A percentile compares a stretch with the other conserved stretches of the same genome.
These are phyloP conservation scores for Macrotus californicus DNA, from an alignment of 2,113 vertebrate species.

Conservation along the genomic window DNA sequence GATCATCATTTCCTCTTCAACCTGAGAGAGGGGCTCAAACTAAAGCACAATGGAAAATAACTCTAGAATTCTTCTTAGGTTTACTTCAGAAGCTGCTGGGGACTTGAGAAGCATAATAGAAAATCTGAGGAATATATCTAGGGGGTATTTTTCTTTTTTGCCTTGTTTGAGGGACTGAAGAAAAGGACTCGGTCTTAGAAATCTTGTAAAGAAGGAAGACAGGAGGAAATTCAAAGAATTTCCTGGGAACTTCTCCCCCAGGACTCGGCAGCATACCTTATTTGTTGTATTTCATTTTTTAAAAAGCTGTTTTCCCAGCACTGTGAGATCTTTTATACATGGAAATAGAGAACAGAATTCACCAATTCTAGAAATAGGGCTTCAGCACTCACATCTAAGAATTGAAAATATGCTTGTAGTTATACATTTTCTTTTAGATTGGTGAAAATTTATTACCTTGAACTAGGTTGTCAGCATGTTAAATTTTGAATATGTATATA, in stretches of 20 bases:
- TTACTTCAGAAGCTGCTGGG: slow-evolving; percentile 78
- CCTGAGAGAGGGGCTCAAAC: slow-evolving; percentile 71
- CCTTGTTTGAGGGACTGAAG: slow-evolving; percentile 77
- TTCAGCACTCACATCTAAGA: slow-evolving; percentile 51
- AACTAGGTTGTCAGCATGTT: slow-evolving; percentile 49
- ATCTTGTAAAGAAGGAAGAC: slow-evolving; percentile 78
- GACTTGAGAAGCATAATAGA: slow-evolving; percentile 76
- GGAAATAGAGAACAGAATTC: slow-evolving; percentile 54
- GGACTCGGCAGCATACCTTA: slow-evolving; percentile 69
- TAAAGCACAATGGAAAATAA: slow-evolving; percentile 72
- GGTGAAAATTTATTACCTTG: slow-evolving; percentile 56
- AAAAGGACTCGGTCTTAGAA: slow-evolving; percentile 78
- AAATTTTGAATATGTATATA: neutral
- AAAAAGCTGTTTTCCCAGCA: slow-evolving; percentile 72
- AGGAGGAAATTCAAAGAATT: slow-evolving; percentile 82
- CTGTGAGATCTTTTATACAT: slow-evolving; percentile 73
- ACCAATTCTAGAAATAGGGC: slow-evolving; percentile 63
- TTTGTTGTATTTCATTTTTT: slow-evolving; percentile 75
- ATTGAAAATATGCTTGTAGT: slow-evolving; percentile 64
- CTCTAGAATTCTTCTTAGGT: slow-evolving; percentile 71
- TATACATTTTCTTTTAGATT: slow-evolving; percentile 66
- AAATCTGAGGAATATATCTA: slow-evolving; percentile 80
- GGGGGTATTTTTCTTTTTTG: slow-evolving; percentile 82
- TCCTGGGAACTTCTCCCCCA: slow-evolving; percentile 76
- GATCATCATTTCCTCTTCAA: slow-evolving; percentile 60